Evolutionary conservation across 2,797 vertebrate species (phyloP), one percentile per base, ranked within the genome.

Genomic region (Pipistrellus pipistrellus): DNA sequence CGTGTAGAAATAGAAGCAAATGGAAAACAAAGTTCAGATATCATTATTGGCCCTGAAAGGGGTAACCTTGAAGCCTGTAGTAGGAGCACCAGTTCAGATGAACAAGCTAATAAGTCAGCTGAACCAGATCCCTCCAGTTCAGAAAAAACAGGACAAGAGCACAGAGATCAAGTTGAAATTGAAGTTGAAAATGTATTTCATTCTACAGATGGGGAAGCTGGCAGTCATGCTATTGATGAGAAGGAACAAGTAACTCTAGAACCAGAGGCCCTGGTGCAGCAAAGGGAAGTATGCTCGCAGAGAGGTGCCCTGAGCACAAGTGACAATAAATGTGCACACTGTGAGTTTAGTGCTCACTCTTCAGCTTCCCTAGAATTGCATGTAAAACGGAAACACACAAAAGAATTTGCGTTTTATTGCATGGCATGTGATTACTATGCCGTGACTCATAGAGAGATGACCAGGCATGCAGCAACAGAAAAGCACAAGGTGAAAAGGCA

Each of bases 381-480:
- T 0, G 96, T 99, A 90, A 99, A 99, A 95, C 98, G 99, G 96
- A 99, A 99, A 68, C 99, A 99, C 97, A 99, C 99, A 25, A 99
- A 98, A 96, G 99, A 99, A 88, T 99, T 99, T 97, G 99, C 99
- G 95, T 99, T 99, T 87, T 99, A 99, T 73, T 99, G 99, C 96
- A 98, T 99, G 97, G 99, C 99, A 1, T 99, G 99, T 94, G 99
- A 98, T 96, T 99, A 99, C 97, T 99, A 99, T 30, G 99, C 99
- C 0, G 99, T 99, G 94, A 99, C 99, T 14, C 98, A 98, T 76
- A 98, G 99, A 86, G 99, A 99, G 97, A 99, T 99, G 99, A 98
- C 98, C 57, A 99, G 99, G 88, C 99, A 99, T 9, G 99, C 99
- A 21, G 98, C 98, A 59, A 99, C 99, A 3, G 99, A 99, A 57